Percentiles rank a stretch among this genome's conserved stretches.
phyloP scores from a whole-genome alignment of 2,113 vertebrate genomes.

The Gallinago paraguaiae region DNA sequence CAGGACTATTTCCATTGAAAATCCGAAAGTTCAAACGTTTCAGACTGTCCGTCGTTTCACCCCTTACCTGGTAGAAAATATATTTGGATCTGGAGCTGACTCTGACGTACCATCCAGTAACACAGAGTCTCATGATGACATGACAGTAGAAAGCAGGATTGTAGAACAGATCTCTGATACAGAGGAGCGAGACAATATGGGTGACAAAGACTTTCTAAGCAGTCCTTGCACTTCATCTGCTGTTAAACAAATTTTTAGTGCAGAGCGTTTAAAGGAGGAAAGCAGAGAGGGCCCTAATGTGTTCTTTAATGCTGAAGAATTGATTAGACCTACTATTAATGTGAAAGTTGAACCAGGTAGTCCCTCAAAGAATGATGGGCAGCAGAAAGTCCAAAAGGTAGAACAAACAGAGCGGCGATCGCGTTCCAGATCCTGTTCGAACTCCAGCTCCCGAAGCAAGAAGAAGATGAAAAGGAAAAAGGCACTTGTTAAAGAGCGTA shows the following conservation, averaged over 20 bases:
- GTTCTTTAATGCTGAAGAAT: constrained; percentile 61
- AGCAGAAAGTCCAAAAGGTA: constrained; percentile 17
- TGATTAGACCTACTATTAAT: constrained; percentile 40
- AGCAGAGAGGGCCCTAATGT: constrained; percentile 41
- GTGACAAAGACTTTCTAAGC: constrained; percentile 4
- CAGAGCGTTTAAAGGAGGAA: constrained; percentile 46
- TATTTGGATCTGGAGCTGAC: constrained; percentile 48
- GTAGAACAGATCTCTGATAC: constrained; percentile 59
- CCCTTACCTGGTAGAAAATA: constrained; percentile 48
- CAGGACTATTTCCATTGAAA: constrained; percentile 76
- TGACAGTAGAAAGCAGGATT: constrained; percentile 14
- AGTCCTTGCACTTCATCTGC: constrained; percentile 29
- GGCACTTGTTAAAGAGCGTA: constrained; percentile 34
- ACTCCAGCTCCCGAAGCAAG: constrained; percentile 65
- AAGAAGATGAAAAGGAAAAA: constrained; percentile 75
- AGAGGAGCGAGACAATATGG: constrained; percentile 3
- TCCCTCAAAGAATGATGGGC: constrained; percentile 17
- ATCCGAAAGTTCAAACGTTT: constrained; percentile 63
- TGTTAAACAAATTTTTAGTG: constrained; percentile 10
- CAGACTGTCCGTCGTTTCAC: constrained; percentile 78
- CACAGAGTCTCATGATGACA: not conserved
- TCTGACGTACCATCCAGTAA: not conserved
- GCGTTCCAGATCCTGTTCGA: constrained; percentile 70
- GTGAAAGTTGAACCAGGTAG: constrained; percentile 60
- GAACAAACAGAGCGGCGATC: constrained; percentile 49